phyloP scores from a whole-genome alignment of 2,797 vertebrate genomes.

The Pterois miles region DNA sequence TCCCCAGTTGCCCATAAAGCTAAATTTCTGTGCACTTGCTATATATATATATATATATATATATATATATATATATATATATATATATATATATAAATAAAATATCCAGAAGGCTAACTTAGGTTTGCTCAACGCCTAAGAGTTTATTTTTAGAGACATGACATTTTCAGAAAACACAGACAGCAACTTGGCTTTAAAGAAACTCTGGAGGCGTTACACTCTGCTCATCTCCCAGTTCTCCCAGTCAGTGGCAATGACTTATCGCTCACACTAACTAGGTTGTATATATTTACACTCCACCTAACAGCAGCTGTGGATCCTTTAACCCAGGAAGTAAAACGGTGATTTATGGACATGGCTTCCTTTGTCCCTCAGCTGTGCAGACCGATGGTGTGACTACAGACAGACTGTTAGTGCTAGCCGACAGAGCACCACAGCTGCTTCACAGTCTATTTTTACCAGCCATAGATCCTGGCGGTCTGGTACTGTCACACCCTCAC shows the following conservation, averaged over 20 bases:
- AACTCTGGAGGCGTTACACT: background rate
- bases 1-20: background rate
- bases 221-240: conserved; percentile 3
- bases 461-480: conserved; percentile 70
- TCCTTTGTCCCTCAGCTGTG: conserved; percentile 40
- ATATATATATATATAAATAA: too few species aligned
- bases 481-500: conserved; percentile 69
- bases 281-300: conserved; percentile 33
- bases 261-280: conserved; percentile 41
- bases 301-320: conserved; percentile 4
- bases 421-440: conserved; percentile 62
- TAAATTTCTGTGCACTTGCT: background rate
- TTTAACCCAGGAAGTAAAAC: conserved; percentile 49
- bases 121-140: background rate
- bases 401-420: conserved; percentile 51
- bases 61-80: too few species aligned
- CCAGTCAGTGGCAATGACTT: conserved; percentile 16
- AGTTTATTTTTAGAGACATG: background rate
- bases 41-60: too few species aligned
- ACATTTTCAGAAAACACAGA: background rate
- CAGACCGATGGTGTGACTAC: conserved; percentile 38
- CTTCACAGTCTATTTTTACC: conserved; percentile 70
- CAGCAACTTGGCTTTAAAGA: background rate
- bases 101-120: background rate
- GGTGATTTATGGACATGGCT: conserved; percentile 42